Evolutionary conservation across 2,113 vertebrate species (phyloP).

Genomic region (Vicugna pacos): DNA sequence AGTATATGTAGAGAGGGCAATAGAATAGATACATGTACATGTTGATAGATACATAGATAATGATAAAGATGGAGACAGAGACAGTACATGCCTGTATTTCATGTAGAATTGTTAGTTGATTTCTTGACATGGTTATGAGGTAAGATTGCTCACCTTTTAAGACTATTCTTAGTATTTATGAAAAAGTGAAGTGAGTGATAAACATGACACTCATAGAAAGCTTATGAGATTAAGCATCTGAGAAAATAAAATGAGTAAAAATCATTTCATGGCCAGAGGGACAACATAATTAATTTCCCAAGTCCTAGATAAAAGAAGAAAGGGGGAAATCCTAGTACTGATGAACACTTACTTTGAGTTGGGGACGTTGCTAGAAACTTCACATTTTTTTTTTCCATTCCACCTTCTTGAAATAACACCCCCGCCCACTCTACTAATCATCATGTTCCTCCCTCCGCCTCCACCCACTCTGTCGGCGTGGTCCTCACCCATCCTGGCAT

Average conservation of each 20-base stretch:
- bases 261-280: background rate
- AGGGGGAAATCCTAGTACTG: too few relatives aligned
- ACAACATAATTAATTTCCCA: background rate
- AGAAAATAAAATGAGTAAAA: background rate
- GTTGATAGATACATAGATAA: background rate
- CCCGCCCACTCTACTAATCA: rapidly evolving
- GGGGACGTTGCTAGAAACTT: background rate
- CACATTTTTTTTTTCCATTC: background rate
- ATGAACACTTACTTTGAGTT: background rate
- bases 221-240: background rate
- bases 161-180: background rate
- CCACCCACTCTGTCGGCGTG: rapidly evolving
- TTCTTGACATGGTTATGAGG: background rate
- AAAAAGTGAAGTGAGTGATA: background rate
- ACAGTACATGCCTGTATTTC: background rate
- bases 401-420: background rate
- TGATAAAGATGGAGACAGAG: background rate
- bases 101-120: background rate
- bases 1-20: background rate
- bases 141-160: background rate
- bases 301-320: too few relatives aligned
- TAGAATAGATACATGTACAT: background rate
- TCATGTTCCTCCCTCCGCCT: background rate
- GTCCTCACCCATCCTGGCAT: rapidly evolving
- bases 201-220: background rate